phyloP scores from a whole-genome alignment of 2,888 invertebrate genomes.

The Strigamia crassipes region DNA sequence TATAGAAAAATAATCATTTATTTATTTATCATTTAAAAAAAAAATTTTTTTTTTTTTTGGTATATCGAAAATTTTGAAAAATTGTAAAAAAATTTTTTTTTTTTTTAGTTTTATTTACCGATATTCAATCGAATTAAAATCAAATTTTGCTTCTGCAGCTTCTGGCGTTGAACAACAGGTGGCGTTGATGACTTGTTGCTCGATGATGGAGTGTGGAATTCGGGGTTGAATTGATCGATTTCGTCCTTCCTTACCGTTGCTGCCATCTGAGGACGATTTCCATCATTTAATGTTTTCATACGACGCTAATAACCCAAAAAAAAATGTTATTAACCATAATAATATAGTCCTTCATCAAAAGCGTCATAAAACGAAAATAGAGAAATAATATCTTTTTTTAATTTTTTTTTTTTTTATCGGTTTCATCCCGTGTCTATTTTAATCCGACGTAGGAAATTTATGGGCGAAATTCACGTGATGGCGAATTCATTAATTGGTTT shows the following conservation, averaged over 20 bases:
- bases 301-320: neutral
- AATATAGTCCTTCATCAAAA: neutral
- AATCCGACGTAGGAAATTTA: neutral
- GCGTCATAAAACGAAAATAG: neutral
- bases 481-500: neutral
- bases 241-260: neutral
- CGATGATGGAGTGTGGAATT: neutral
- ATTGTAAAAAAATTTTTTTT: neutral
- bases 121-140: neutral
- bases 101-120: neutral
- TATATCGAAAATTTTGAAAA: too few species aligned
- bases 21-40: neutral
- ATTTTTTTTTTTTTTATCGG: too few species aligned
- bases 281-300: neutral
- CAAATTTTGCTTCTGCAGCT: neutral
- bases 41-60: neutral
- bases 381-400: neutral
- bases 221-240: neutral
- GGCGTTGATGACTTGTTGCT: slow-evolving; percentile 26
- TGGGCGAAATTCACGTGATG: neutral
- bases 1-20: neutral
- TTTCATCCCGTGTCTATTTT: neutral
- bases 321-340: neutral
- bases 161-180: neutral
- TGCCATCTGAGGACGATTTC: neutral